Evolutionary conservation across 2,113 vertebrate species (phyloP), one percentile per base, ranked within the genome.

Genomic region (Cavia porcellus): DNA sequence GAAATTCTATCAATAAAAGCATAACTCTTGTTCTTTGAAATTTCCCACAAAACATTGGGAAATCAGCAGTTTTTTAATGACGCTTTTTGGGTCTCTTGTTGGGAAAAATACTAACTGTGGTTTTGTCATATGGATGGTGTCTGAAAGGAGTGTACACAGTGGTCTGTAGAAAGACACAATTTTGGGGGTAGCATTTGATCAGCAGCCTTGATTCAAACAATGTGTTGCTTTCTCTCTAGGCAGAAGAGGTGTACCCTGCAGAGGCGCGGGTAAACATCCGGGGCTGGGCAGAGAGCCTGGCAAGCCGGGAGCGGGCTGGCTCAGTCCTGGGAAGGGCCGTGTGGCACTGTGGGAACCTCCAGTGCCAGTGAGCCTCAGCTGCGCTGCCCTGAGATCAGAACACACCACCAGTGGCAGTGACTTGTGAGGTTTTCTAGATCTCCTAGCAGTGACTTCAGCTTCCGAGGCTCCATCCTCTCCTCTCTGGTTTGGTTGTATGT

Each of bases 1-100:
- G 82, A 85, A 95, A 61, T 94, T 92, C 62, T 85, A 0, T 96
- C 94, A 93, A 80, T 92, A 87, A 90, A 96, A 95, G 94, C 28
- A 8, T 94, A 96, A 89, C n/a, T 52, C 50, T 86, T 94, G 15
- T 89, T 86, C 38, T 47, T 61, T 97, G 75, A 90, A 89, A 90
- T 90, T 92, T 96, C 81, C 59, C 90, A 96, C 62, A 94, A 86
- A 97, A 20, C 82, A 70, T 7, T 96, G 55, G 47, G 93, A 89
- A 93, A 61, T 52, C 81, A 70, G 82, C 35, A 82, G 75, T 77
- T 86, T 55, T 97, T 93, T 93, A 57, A 85, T 77, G 80, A 42
- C 96, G 70, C 57, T 32, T 87, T 90, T 96, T 85, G 30, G 62
- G 42, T 3, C 86, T 57, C 50, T 84, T 92, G 25, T 92, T 92